Evolutionary conservation across 2,888 invertebrate genomes (phyloP).

Genomic region (Cosmorhoe ocellata): DNA sequence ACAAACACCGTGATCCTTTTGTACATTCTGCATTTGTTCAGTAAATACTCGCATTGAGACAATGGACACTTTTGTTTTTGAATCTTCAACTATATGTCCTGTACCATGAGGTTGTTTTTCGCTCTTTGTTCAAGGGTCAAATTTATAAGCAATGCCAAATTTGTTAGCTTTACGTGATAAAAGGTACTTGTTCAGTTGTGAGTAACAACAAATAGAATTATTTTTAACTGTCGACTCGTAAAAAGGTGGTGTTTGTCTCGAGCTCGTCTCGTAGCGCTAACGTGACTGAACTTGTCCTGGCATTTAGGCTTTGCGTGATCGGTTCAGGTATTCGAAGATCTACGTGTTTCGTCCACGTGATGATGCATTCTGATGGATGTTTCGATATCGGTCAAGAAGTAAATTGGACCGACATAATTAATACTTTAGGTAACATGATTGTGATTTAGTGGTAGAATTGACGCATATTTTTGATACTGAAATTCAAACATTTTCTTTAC

Average conservation of each 20-base stretch:
- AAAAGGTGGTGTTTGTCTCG: background rate
- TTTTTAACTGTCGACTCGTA: slow-evolving; percentile 10
- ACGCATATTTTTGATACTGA: too few species aligned
- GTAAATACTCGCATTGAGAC: slow-evolving; percentile 15
- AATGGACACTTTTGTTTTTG: background rate
- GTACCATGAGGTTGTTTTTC: background rate
- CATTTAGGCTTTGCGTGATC: too few species aligned
- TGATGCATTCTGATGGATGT: too few species aligned
- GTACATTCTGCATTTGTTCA: slow-evolving; percentile 24
- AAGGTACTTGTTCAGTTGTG: slow-evolving; percentile 1
- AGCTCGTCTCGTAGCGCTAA: background rate
- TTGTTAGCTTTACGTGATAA: slow-evolving; percentile 23
- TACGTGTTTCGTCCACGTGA: too few species aligned
- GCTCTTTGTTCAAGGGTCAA: background rate
- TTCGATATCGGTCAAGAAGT: too few species aligned
- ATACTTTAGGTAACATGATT: too few species aligned
- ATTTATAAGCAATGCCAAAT: slow-evolving; percentile 25
- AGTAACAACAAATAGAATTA: slow-evolving; percentile 12
- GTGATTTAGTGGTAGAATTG: too few species aligned
- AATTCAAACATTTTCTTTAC: too few species aligned
- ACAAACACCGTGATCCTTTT: slow-evolving; percentile 26
- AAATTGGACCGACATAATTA: too few species aligned
- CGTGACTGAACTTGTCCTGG: background rate
- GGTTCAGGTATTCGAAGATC: too few species aligned
- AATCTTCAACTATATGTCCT: background rate